Evolutionary conservation across 2,888 invertebrate genomes (phyloP), one percentile per base, ranked within the genome.

Genomic region (Vesta saturnalis): DNA sequence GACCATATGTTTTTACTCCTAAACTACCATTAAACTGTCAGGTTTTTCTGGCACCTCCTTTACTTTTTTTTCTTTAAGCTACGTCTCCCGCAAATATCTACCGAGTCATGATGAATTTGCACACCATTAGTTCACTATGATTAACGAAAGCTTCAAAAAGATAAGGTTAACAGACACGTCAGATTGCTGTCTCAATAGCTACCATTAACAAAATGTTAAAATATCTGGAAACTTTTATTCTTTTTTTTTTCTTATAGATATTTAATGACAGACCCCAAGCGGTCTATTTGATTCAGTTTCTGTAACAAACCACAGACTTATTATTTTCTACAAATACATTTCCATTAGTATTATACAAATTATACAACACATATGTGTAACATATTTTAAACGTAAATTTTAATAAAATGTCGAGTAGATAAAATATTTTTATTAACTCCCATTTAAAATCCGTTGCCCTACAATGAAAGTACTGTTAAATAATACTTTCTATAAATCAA

Each of bases 21-120:
- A 73, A 73, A 72, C 71, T 67, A 67, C 77, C 76, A 75, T 76
- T 76, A 76, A 75, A 72, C 73, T 75, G 76, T 76, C 76, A 76
- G 70, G 72, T 74, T 75, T 76, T 74, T 76, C 72, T 69, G 61
- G 59, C 68, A 71, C 70, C 73, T 70, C 58, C 66, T 64, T 70
- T 72, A 63, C 58, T 68, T 64, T 64, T 64, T 70, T 65, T 39
- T 39, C 8, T 6, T 66, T 67, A 70, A 70, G 63, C 64, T 46
- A 54, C 71, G 57, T 70, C 67, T 69, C 70, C 70, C 70, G 72
- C 69, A 72, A 73, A 75, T 71, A 74, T 70, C 73, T 65, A 64
- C 69, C 12, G 54, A 74, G 72, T 76, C 77, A 74, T 74, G 77
- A 75, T 75, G 75, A 77, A 76, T 77, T 77, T 75, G 76, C 76